phyloP scores from a whole-genome alignment of 1,140 invertebrate species.

The Lordiphosa collinella region DNA sequence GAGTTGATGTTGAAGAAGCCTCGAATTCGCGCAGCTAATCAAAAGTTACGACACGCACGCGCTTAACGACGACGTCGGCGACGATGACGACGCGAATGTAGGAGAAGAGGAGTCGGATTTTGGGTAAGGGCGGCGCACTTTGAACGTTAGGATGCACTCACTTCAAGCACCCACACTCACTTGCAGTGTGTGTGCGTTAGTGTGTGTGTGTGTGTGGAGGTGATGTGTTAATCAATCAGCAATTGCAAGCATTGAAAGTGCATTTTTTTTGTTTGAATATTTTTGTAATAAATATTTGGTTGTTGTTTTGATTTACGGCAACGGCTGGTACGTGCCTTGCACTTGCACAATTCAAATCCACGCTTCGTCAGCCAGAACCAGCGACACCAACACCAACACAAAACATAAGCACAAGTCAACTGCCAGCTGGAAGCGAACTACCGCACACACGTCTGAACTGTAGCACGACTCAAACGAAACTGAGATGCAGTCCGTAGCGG shows the following conservation, averaged over 20 bases:
- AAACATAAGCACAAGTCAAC: constrained; percentile 11
- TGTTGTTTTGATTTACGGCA: constrained; percentile 41
- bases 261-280: constrained; percentile 51
- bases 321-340: constrained; percentile 34
- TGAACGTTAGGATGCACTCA: constrained; percentile 46
- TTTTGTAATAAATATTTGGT: constrained; percentile 25
- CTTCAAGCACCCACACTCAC: constrained; percentile 19
- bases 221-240: constrained; percentile 65
- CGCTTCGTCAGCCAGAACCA: constrained; percentile 45
- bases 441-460: constrained; percentile 18
- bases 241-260: constrained; percentile 41
- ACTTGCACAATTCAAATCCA: constrained; percentile 45
- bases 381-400: constrained; percentile 26
- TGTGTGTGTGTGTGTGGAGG: constrained; percentile 21
- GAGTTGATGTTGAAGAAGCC: constrained; percentile 36
- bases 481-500: constrained; percentile 5
- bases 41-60: constrained; percentile 74
- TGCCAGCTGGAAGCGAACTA: constrained; percentile 5
- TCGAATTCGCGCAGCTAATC: constrained; percentile 52
- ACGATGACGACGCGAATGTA: neutral
- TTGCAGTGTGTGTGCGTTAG: constrained; percentile 10
- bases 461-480: constrained; percentile 37
- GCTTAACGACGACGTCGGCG: constrained; percentile 22
- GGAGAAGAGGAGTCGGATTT: neutral
- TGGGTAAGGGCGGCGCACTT: constrained; percentile 39